Base-by-base conservation (phyloP, 2,113 vertebrate species). In the Tragelaphus scriptus region DNA sequence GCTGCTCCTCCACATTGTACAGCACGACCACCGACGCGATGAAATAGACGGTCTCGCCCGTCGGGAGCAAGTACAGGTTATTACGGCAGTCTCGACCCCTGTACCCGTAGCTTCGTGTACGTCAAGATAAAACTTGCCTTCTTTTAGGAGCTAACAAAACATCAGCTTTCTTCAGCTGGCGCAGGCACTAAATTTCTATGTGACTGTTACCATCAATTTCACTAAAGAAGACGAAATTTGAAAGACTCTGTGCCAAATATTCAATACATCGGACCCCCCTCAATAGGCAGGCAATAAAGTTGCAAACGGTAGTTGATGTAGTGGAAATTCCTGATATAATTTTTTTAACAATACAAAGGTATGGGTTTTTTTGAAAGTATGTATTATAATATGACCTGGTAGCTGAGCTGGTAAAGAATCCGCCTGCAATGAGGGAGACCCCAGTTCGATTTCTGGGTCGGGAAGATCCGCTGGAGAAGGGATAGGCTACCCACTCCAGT, bases 31-130 rank as follows among this genome's bases (percentile, higher is more conserved):
- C 99, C 0, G 99, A 99, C 0, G 99, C 99, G 13, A 99, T 99
- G 99, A 99, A 99, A 94, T 99, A 99, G 3, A 99, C 99, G 0
- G 99, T 99, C 98, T 99, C 99, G 0, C 99, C 99, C 2, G 99
- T 99, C 5, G 99, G 99, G n/a, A 99, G 98, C 98, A 99, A 95
- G 97, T 99, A 99, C 84, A 99, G 99, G 98, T 99, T 99, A 93
- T 99, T 99, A 89, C 99, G 99, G 63, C 99, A 99, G 99, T 99
- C 99, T 25, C 99, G 99, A 9, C 99, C 99, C 19, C 99, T 98
- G 91, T 99, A 99, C 47, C 99, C 99, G 40, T 99, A 99, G 95
- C 99, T 99, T 97, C 4, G 32, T 0, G 53, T 2, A 17, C 2
- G 99, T 99, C 98, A 99, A 99, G 99, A 97, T 96, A 94, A 88